Conservation (phyloP, 1,140 invertebrate species). For the Pseudoatta argentina region DNA sequence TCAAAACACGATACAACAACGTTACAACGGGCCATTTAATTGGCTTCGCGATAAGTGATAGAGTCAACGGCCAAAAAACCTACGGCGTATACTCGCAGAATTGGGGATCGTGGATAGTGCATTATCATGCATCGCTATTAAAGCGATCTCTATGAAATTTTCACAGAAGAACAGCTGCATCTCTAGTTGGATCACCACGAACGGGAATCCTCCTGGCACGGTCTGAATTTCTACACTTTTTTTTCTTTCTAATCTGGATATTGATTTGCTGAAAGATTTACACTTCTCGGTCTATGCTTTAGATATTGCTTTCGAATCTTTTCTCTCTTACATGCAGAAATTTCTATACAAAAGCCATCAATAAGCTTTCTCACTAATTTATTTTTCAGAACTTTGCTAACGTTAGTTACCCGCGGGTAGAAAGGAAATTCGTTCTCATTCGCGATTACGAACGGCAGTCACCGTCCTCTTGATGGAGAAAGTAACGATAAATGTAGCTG, state of each 20-base stretch:
- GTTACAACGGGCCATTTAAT: slow-evolving; percentile 65
- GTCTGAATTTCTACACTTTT: neutral
- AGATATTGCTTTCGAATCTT: neutral
- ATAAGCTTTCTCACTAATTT: neutral
- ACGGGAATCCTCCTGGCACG: slow-evolving; percentile 10
- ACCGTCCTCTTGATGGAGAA: slow-evolving; percentile 29
- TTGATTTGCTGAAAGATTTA: slow-evolving; percentile 20
- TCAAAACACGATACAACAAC: slow-evolving; percentile 50
- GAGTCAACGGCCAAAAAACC: slow-evolving; percentile 32
- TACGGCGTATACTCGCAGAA: slow-evolving; percentile 11
- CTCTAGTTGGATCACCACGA: neutral
- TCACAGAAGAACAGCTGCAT: neutral
- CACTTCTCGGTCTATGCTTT: neutral
- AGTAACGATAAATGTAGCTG: slow-evolving; percentile 49
- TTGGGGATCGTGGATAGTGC: slow-evolving; percentile 27
- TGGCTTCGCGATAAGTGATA: slow-evolving; percentile 47
- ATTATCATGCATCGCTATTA: slow-evolving; percentile 40
- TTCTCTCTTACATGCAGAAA: neutral
- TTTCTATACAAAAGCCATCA: neutral
- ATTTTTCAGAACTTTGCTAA: neutral
- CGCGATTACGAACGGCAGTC: slow-evolving; percentile 25
- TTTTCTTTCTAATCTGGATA: neutral
- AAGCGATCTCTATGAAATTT: slow-evolving; percentile 2
- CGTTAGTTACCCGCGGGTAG: neutral
- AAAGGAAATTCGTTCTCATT: neutral